A percentile compares a stretch with the other conserved stretches of the same genome.
These are phyloP conservation scores for Coleophora deauratella DNA, from an alignment of 2,888 invertebrate species.

Conservation along the genomic window DNA sequence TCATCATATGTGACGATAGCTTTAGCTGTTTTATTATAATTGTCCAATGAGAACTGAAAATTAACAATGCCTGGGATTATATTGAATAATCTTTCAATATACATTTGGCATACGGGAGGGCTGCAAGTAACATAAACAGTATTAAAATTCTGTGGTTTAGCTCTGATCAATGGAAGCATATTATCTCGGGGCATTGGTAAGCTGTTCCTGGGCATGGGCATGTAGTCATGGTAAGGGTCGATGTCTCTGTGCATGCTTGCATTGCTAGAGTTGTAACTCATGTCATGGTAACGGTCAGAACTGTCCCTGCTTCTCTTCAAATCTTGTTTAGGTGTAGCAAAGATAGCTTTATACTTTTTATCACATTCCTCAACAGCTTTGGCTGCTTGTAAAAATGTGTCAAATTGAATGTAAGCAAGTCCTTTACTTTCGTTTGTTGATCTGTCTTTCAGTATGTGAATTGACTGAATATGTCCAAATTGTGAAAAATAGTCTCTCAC, in stretches of 20 bases:
- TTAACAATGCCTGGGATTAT: conserved; percentile 79
- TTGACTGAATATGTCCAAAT: conserved; percentile 87
- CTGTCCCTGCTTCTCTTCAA: conserved; percentile 44
- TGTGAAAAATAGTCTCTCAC: conserved; percentile 86
- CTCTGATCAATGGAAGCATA: conserved; percentile 25
- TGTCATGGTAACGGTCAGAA: conserved; percentile 23
- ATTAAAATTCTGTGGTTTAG: conserved; percentile 65
- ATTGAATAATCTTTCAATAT: conserved; percentile 88
- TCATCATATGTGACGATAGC: conserved; percentile 49
- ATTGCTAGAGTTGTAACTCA: conserved; percentile 14
- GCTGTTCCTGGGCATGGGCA: conserved; percentile 16
- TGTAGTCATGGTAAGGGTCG: not conserved
- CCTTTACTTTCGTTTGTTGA: conserved; percentile 88
- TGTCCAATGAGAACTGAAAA: conserved; percentile 62
- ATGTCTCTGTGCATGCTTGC: conserved; percentile 10
- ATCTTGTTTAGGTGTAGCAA: conserved; percentile 87
- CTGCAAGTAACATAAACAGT: conserved; percentile 82
- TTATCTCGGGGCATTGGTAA: conserved; percentile 19
- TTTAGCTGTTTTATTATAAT: conserved; percentile 59
- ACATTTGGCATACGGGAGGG: conserved; percentile 82
- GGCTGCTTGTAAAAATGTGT: conserved; percentile 86
- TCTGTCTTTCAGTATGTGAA: conserved; percentile 85
- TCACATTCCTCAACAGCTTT: conserved; percentile 92
- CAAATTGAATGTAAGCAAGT: conserved; percentile 92
- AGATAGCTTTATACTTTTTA: conserved; percentile 87